Base-by-base conservation (phyloP, 2,888 invertebrate genomes). In the Acutogordius australiensis region DNA sequence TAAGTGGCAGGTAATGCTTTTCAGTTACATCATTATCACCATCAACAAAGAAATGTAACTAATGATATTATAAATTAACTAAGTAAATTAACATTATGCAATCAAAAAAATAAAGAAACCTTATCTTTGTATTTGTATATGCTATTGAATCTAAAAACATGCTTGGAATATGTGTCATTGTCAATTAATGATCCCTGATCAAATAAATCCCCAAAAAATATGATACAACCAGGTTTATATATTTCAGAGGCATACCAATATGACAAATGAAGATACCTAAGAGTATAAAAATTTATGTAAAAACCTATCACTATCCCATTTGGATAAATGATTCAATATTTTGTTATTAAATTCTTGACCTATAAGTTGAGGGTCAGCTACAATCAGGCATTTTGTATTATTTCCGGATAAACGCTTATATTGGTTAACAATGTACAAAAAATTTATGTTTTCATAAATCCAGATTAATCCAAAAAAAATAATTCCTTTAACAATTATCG, bases 301-400 rank as follows among this genome's bases (percentile, higher is more conserved):
- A 37, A 37, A 51, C 51, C 51, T 51, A 51, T 51, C 51, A 21
- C 18, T n/a, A 51, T 51, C 51, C 51, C 51, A 51, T 51, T n/a
- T 51, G 4, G 51, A 13, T 51, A 51, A 4, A 21, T n/a, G 4
- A 23, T 51, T 23, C 51, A 51, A 23, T n/a, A 51, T n/a, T n/a
- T 23, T n/a, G 23, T 51, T 51, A 26, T 51, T 51, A 51, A 51
- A 51, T 51, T 51, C 51, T 23, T 51, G 8, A 4, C 51, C 51
- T 51, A 51, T n/a, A 51, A 51, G 8, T 51, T 51, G 51, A 21
- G 51, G 51, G 23, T 51, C 51, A 51, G 51, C 51, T n/a, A n/a
- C n/a, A n/a, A n/a, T n/a, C n/a, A n/a, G n/a, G n/a, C n/a, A n/a
- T n/a, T n/a, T n/a, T n/a, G n/a, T n/a, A n/a, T n/a, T n/a, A n/a